A percentile compares a stretch with the other conserved stretches of the same genome.
phyloP scores from a whole-genome alignment of 2,888 invertebrate species.

The Alcis repandata region DNA sequence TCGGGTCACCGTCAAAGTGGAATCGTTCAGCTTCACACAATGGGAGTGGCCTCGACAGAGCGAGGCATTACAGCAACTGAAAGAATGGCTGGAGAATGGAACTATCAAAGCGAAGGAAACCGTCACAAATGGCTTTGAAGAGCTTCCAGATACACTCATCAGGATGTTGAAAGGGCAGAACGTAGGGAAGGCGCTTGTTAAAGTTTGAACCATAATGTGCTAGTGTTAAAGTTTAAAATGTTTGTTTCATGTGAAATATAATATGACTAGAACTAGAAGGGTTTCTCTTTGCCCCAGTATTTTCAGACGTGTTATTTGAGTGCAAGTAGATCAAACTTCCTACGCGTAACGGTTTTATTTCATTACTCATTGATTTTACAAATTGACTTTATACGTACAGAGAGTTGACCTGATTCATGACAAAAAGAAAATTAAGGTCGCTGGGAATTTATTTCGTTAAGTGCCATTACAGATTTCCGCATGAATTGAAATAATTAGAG shows the following conservation, averaged over 20 bases:
- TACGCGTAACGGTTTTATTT: constrained; percentile 5
- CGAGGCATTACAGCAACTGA: constrained; percentile 54
- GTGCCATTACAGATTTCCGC: not conserved
- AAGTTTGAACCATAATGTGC: constrained; percentile 52
- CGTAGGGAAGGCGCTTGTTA: constrained; percentile 60
- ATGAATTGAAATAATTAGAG: not conserved
- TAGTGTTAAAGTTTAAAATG: constrained; percentile 36
- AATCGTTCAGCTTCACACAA: constrained; percentile 62
- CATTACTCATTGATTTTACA: constrained; percentile 1
- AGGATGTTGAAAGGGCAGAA: constrained; percentile 55
- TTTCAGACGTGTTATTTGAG: constrained; percentile 26
- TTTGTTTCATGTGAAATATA: constrained; percentile 21
- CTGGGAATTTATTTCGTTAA: not conserved
- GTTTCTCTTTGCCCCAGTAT: constrained; percentile 38
- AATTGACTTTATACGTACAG: not conserved
- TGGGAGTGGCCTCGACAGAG: constrained; percentile 55
- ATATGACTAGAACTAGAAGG: constrained; percentile 29
- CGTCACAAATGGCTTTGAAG: constrained; percentile 59
- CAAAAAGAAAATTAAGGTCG: not conserved
- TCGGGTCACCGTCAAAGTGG: constrained; percentile 47
- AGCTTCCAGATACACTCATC: constrained; percentile 58
- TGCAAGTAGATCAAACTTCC: constrained; percentile 21
- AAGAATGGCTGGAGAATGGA: constrained; percentile 58
- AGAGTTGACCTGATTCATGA: not conserved
- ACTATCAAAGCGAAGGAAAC: constrained; percentile 61